Conservation (phyloP, 2,797 vertebrate genomes). For the Caiman crocodilus region DNA sequence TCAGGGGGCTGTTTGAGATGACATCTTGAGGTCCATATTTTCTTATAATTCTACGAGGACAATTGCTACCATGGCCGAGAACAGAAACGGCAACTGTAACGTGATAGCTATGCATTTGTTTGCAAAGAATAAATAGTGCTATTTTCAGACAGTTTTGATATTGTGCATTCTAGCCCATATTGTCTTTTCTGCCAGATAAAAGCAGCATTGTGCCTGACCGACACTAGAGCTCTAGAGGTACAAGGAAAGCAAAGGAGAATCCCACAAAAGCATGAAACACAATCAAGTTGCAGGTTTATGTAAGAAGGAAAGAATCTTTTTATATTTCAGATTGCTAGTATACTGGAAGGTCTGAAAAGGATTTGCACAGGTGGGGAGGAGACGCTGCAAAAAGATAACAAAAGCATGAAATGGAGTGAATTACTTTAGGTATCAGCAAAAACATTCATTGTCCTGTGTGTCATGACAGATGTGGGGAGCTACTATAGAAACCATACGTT, state of each 20-base stretch:
- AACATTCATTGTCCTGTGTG: background rate
- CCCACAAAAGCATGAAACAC: background rate
- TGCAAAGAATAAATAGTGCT: background rate
- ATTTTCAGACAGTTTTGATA: background rate
- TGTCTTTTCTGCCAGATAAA: background rate
- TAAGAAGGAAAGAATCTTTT: background rate
- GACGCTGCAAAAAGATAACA: background rate
- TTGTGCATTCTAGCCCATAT: background rate
- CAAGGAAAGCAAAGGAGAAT: background rate
- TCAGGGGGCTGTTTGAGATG: too few relatives aligned
- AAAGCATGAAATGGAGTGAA: background rate
- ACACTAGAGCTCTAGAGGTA: background rate
- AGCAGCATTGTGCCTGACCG: background rate
- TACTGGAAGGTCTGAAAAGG: background rate
- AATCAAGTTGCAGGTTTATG: background rate
- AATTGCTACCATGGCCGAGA: background rate
- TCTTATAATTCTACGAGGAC: background rate
- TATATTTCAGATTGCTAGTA: background rate
- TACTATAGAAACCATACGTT: background rate
- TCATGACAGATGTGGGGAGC: background rate
- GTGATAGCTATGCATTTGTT: background rate
- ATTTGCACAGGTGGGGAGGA: constrained; percentile 6
- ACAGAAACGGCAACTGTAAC: background rate
- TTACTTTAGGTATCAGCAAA: background rate
- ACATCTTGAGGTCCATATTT: too few relatives aligned